Percentiles rank a stretch among this genome's conserved stretches.
Conservation (phyloP, 2,797 vertebrate genomes). For the Meriones psammophilus region DNA sequence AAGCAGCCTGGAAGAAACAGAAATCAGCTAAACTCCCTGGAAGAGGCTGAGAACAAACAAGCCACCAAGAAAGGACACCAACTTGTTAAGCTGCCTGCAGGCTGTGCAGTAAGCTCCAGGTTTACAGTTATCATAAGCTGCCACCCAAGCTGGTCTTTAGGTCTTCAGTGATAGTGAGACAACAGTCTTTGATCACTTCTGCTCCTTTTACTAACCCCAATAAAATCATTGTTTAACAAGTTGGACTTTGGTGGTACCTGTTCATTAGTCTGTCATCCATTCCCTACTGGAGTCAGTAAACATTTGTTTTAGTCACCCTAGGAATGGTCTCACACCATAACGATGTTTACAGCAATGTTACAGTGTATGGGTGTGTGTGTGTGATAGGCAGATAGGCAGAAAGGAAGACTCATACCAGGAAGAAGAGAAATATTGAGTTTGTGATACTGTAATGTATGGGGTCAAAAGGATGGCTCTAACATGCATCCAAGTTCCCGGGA, state of each 20-base stretch:
- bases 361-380: no score
- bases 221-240: background rate
- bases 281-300: background rate
- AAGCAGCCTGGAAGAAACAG: background rate
- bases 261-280: background rate
- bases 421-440: background rate
- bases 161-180: no score
- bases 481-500: accelerated
- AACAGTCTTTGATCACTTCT: background rate
- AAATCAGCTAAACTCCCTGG: background rate
- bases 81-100: background rate
- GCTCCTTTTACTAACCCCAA: background rate
- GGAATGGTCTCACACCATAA: background rate
- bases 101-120: background rate
- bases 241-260: background rate
- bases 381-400: background rate
- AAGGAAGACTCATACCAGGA: background rate
- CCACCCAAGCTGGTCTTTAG: background rate
- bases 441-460: background rate
- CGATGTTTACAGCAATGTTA: background rate
- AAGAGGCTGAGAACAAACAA: background rate
- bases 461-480: background rate
- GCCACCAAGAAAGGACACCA: background rate
- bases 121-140: background rate
- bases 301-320: background rate